phyloP scores from a whole-genome alignment of 2,888 invertebrate species.

The Crioceris asparagi region DNA sequence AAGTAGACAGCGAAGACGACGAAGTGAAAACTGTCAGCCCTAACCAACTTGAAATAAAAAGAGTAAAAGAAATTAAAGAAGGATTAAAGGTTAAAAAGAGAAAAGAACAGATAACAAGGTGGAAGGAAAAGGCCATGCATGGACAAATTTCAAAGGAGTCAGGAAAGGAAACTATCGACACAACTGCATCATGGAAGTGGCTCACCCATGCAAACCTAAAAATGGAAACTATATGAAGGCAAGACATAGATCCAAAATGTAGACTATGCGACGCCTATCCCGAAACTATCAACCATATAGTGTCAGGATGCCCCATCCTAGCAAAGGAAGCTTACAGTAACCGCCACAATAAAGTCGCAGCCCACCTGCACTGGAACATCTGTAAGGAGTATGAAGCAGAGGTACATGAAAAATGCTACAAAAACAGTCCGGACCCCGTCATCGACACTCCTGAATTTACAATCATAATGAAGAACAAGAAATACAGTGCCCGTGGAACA shows the following conservation, averaged over 20 bases:
- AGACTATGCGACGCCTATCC: constrained; percentile 1
- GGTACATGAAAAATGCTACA: constrained; percentile 4
- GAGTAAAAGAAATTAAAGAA: neutral
- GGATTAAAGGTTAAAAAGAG: neutral
- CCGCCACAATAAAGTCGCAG: constrained; percentile 4
- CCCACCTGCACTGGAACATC: too few species aligned
- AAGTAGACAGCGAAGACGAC: neutral
- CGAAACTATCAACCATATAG: constrained; percentile 4
- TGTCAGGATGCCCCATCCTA: constrained; percentile 4
- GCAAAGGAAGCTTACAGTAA: constrained; percentile 6
- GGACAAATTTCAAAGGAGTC: constrained; percentile 1
- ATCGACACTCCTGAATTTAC: constrained; percentile 3
- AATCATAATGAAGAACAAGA: constrained; percentile 1
- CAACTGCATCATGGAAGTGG: neutral
- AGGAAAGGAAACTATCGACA: neutral
- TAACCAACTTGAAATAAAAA: neutral
- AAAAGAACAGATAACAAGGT: neutral
- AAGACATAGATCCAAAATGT: constrained; percentile 1
- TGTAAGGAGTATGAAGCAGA: constrained; percentile 2
- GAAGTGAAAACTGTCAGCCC: neutral
- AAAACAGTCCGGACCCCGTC: constrained; percentile 4
- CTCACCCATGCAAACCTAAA: neutral
- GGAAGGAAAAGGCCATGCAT: neutral
- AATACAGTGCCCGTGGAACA: neutral
- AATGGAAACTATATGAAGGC: too few species aligned